Evolutionary conservation across 2,888 invertebrate species (phyloP), one percentile per base, ranked within the genome.

Genomic region (Actias luna): DNA sequence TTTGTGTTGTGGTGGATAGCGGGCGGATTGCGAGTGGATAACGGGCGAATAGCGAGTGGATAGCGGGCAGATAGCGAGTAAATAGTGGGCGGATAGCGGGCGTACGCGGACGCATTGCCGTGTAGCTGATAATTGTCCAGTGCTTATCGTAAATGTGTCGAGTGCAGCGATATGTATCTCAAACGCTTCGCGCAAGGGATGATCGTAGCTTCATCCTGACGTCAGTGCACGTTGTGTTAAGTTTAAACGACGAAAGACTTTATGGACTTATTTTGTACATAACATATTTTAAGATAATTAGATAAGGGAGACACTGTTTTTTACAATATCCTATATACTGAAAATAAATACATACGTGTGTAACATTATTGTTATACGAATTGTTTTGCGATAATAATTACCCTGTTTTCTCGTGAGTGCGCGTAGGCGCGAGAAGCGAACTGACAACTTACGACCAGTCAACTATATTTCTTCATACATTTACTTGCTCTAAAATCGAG

Each of bases 251-350:
- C 86, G 85, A 88, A 89, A 89, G 85, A 90, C 89, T 87, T 50
- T 50, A 85, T 82, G 84, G 84, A 89, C 85, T 88, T 89, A 85
- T 88, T 86, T 87, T 92, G 90, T 92, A 90, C 79, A 91, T 90
- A 91, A 81, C 89, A 88, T 69, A 82, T 82, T 76, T 69, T 90
- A 89, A 91, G 90, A 74, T 85, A 83, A 73, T 77, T 84, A 87
- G 81, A 74, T 89, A 89, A 88, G 88, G 84, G 79, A 42, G 83
- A 88, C 85, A 89, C 89, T 87, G 89, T 92, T 92, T 92, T 92
- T 90, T 92, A 92, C 89, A 89, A 90, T 92, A 92, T 90, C 82
- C 78, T 91, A 91, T 84, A 81, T 86, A 87, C 87, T 84, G 80
- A 82, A 83, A 82, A 84, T 82, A 82, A 81, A 82, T 83, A 85